phyloP scores from a whole-genome alignment of 2,113 vertebrate genomes.

The Carassius carassius region DNA sequence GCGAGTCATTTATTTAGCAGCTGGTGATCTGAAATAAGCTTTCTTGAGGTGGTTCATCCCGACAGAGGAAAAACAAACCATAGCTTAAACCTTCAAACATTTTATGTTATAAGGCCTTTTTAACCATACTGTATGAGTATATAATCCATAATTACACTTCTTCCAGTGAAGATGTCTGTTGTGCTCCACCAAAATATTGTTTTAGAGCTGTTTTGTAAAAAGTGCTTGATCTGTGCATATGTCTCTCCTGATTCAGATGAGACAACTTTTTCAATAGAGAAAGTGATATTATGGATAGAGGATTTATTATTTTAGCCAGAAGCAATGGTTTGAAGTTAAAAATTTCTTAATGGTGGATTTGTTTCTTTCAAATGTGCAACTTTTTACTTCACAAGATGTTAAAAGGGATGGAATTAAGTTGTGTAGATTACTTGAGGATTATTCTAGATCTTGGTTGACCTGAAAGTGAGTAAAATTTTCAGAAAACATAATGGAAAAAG shows the following conservation, averaged over 20 bases:
- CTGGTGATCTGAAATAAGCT: constrained; percentile 3
- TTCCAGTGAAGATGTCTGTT: not conserved
- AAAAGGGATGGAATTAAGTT: not conserved
- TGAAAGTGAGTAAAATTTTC: not conserved
- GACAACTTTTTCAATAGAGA: not conserved
- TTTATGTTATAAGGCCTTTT: not conserved
- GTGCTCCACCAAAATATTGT: not conserved
- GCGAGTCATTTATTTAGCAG: constrained; percentile 30
- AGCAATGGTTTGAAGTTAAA: not conserved
- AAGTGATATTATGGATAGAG: not conserved
- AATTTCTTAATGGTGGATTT: not conserved
- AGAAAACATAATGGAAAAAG: too few relatives aligned
- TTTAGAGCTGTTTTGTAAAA: not conserved
- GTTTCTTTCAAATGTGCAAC: not conserved
- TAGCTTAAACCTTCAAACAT: not conserved
- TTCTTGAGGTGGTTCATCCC: constrained; percentile 2
- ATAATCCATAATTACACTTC: not conserved
- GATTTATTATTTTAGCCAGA: not conserved
- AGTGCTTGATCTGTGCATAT: not conserved
- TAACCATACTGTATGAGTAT: too few relatives aligned
- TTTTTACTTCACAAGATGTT: not conserved
- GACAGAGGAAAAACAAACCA: not conserved
- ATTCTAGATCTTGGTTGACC: not conserved
- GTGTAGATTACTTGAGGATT: not conserved
- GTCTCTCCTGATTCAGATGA: not conserved